Percentiles rank a stretch among this genome's conserved stretches.
Conservation (phyloP, 2,113 vertebrate species). For the Cairina moschata region DNA sequence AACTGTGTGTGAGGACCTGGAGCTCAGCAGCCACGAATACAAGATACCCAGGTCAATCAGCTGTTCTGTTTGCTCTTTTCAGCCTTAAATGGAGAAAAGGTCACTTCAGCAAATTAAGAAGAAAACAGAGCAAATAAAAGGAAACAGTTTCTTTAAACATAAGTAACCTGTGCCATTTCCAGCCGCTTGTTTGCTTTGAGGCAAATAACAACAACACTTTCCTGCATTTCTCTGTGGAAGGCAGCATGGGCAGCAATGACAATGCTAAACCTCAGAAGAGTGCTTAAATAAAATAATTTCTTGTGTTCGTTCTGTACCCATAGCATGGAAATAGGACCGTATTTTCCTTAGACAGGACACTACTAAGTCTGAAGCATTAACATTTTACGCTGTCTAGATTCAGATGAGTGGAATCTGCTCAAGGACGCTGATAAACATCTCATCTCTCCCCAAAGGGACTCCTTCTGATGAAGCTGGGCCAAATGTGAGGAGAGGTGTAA, state of each 20-base stretch:
- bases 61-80: slow-evolving; percentile 53
- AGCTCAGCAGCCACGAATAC: not conserved
- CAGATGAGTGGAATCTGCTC: not conserved
- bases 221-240: not conserved
- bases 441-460: not conserved
- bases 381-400: not conserved
- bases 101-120: slow-evolving; percentile 52
- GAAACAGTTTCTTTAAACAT: slow-evolving; percentile 45
- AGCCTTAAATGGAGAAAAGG: slow-evolving; percentile 50
- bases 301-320: not conserved
- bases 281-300: not conserved
- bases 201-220: slow-evolving; percentile 4
- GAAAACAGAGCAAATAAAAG: slow-evolving; percentile 49
- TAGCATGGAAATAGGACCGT: not conserved
- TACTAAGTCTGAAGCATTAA: not conserved
- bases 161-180: slow-evolving; percentile 51
- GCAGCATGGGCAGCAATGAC: not conserved
- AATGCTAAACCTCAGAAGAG: not conserved
- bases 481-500: not conserved
- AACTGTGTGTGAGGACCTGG: not conserved
- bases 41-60: slow-evolving; percentile 34
- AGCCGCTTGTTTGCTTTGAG: slow-evolving; percentile 44
- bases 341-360: not conserved
- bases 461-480: not conserved
- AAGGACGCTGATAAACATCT: not conserved